Base-by-base conservation (phyloP, 1,140 invertebrate species). In the Hormaphis cornu region DNA sequence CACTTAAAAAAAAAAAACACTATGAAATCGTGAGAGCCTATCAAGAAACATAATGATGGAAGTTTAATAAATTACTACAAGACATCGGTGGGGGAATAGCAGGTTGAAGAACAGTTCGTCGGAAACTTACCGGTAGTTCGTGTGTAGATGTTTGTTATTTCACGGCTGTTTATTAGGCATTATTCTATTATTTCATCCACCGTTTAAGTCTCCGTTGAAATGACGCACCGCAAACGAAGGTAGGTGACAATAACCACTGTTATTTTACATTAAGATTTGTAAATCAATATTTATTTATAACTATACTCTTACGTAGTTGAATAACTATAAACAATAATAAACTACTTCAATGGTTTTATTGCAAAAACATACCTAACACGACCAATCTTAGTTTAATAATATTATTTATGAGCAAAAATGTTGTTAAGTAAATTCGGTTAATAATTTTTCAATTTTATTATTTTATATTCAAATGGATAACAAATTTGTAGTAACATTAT, bases 71-170 rank as follows among this genome's bases (percentile, higher is more conserved):
- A 58, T 58, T 58, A 16, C 16, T 22, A 40, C 16, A 40, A 33
- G 4, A 9, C 40, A 58, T 40, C 40, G 54, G 54, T 10, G 54
- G 54, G 54, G 54, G 33, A 58, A 58, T 58, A 2, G 35, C 24
- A 58, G 35, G 40, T 37, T 37, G 54, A 58, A 58, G 54, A 58
- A 58, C 54, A 58, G 54, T 58, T 24, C 20, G 24, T 58, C 24
- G n/a, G 14, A 58, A 58, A 58, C 20, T 35, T 24, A 58, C 54
- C 35, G 40, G 54, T 58, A 58, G 54, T 58, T 22, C 24, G 33
- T 40, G 20, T n/a, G 40, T 40, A 58, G 54, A 58, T 24, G 54
- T 58, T 40, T 35, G 33, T 58, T 40, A 58, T n/a, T n/a, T 40
- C 30, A 37, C 54, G 54, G 33, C 40, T 37, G 54, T 58, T 40